A percentile compares a stretch with the other conserved stretches of the same genome.
Evolutionary conservation across 2,888 invertebrate species (phyloP).

Genomic region (Cistogaster globosa): DNA sequence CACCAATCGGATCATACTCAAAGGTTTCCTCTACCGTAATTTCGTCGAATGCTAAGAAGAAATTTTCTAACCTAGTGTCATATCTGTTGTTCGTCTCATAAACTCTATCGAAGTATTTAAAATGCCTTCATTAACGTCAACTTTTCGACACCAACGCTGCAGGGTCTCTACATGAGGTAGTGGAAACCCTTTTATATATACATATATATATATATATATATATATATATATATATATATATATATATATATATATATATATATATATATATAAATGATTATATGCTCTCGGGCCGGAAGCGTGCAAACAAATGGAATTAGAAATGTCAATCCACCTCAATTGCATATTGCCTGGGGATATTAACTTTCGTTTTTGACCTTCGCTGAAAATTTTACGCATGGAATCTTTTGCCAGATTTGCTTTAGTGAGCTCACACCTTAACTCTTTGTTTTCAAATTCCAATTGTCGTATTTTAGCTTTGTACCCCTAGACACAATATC

Average conservation of each 20-base stretch:
- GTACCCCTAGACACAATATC: too few species aligned
- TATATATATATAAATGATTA: not conserved
- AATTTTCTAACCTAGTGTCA: not conserved
- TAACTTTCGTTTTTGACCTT: not conserved
- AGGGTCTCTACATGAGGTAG: not conserved
- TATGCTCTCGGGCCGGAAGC: not conserved
- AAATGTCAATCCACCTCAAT: too few species aligned
- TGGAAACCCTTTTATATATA: too few species aligned
- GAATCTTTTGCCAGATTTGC: not conserved
- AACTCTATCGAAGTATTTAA: not conserved
- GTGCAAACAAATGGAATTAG: too few species aligned
- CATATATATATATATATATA: too few species aligned
- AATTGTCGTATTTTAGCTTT: not conserved
- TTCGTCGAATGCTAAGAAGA: not conserved
- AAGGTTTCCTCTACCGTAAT: slow-evolving; percentile 1
- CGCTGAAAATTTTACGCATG: not conserved
- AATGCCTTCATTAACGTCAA: not conserved
- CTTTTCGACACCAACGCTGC: slow-evolving; percentile 1
- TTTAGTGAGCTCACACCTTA: not conserved
- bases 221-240: too few species aligned
- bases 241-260: too few species aligned
- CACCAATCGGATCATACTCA: not conserved
- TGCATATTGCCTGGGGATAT: not conserved
- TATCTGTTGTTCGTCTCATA: not conserved
- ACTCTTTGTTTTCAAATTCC: not conserved